A percentile compares a stretch with the other conserved stretches of the same genome.
Evolutionary conservation across 2,888 invertebrate genomes (phyloP).

Genomic region (Lasioglossum calceatum): DNA sequence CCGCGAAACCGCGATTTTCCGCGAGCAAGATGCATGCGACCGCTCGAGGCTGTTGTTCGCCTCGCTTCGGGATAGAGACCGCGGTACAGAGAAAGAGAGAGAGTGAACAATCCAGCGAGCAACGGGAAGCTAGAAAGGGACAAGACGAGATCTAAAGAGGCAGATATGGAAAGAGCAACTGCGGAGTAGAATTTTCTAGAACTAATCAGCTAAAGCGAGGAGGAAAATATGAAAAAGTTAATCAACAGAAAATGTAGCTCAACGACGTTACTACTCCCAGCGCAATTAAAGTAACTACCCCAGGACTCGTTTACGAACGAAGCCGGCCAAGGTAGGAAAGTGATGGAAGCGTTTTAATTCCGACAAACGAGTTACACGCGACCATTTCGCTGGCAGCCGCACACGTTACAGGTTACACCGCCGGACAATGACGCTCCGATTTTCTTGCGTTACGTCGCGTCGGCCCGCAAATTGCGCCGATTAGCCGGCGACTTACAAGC

Average conservation of each 20-base stretch:
- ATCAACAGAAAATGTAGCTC: neutral
- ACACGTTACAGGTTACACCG: conserved; percentile 4
- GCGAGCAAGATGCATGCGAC: conserved; percentile 27
- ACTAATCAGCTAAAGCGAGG: neutral
- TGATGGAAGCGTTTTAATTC: conserved; percentile 8
- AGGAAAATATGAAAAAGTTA: neutral
- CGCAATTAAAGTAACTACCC: conserved; percentile 7
- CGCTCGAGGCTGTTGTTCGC: neutral
- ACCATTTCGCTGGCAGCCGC: neutral
- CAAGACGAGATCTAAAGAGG: neutral
- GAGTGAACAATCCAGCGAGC: neutral
- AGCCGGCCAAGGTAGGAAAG: neutral
- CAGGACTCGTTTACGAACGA: neutral
- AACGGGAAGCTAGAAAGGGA: neutral
- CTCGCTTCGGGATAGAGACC: too few species aligned
- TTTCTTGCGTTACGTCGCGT: conserved; percentile 36
- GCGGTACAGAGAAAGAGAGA: too few species aligned
- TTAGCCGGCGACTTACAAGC: conserved; percentile 39
- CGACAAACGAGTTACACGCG: conserved; percentile 23
- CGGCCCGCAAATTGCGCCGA: conserved; percentile 35
- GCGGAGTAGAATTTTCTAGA: neutral
- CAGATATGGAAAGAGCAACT: neutral
- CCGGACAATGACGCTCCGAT: conserved; percentile 39
- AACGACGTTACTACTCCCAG: neutral
- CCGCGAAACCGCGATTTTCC: conserved; percentile 56